Base-by-base conservation (phyloP, 2,888 invertebrate genomes). In the Drosophila mulleri region DNA sequence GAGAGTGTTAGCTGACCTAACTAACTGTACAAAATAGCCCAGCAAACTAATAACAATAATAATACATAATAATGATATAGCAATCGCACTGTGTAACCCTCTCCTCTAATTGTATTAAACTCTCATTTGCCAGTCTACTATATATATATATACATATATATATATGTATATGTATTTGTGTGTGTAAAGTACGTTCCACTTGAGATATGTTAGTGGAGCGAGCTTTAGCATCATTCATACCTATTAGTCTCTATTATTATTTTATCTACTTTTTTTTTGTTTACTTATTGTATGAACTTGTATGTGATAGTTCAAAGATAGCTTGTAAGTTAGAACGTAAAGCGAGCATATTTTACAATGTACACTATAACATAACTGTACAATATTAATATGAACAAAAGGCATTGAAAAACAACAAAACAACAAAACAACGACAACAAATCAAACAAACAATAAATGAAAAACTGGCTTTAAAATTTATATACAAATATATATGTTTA, bases 241-340 rank as follows among this genome's bases (percentile, higher is more conserved):
- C 47, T 64, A 32, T 48, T 47, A 63, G 59, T 63, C 26, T 37
- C 26, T 41, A 26, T 41, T 35, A 41, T 64, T 41, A 39, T 64
- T 72, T 62, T 65, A 47, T 47, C 8, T n/a, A 20, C 48, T 1
- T 56, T 16, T 50, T 69, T 64, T 64, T 61, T 45, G 50, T 67
- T 67, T 81, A 68, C 66, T 78, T 75, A 67, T 57, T 71, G 52
- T 83, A 80, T 88, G 88, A 88, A 89, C 88, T 89, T 89, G 74
- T 84, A 90, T 90, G 91, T 90, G 91, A 88, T 91, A 84, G 91
- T 91, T 90, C 83, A 91, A 85, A 90, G 88, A 89, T 89, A 88
- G 89, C 72, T 72, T 7, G 4, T 89, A 88, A 79, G 75, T 50
- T 83, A 83, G 71, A 16, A 26, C 45, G 11, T 71, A 72, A 45